Evolutionary conservation across 2,113 vertebrate species (phyloP).

Genomic region (Ginglymostoma cirratum): DNA sequence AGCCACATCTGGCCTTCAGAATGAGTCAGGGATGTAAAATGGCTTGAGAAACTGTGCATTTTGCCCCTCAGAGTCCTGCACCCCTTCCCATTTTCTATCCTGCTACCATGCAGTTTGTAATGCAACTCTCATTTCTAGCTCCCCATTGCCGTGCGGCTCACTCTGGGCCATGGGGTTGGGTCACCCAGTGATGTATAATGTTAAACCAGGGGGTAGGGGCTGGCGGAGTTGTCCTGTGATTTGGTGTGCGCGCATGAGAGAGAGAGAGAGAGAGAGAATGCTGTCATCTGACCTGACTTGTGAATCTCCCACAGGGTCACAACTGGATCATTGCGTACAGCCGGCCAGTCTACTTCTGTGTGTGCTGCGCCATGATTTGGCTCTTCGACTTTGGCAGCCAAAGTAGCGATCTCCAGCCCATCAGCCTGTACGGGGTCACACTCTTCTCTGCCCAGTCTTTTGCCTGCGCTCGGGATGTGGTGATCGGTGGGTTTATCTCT

Average conservation of each 20-base stretch:
- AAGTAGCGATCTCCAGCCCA: constrained; percentile 47
- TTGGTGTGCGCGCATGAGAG: neutral
- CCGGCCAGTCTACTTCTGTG: constrained; percentile 65
- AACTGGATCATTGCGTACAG: constrained; percentile 72
- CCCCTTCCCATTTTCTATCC: neutral
- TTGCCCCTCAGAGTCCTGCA: neutral
- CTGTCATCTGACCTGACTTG: no score
- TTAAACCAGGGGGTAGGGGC: neutral
- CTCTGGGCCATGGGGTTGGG: neutral
- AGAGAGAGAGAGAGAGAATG: no score
- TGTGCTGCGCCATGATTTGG: constrained; percentile 64
- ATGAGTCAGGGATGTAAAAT: neutral
- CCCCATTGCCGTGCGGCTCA: neutral
- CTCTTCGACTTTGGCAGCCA: constrained; percentile 62
- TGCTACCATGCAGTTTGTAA: neutral
- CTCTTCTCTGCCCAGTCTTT: constrained; percentile 62
- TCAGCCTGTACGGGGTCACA: constrained; percentile 60
- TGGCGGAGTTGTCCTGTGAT: neutral
- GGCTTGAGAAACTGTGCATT: neutral
- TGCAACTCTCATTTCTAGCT: no score
- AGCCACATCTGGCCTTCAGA: neutral
- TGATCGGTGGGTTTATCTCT: constrained; percentile 52
- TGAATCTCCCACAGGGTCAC: constrained; percentile 54
- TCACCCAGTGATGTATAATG: neutral
- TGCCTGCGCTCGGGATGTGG: constrained; percentile 59